Base-by-base conservation (phyloP, 2,797 vertebrate species). In the Mallotus villosus region DNA sequence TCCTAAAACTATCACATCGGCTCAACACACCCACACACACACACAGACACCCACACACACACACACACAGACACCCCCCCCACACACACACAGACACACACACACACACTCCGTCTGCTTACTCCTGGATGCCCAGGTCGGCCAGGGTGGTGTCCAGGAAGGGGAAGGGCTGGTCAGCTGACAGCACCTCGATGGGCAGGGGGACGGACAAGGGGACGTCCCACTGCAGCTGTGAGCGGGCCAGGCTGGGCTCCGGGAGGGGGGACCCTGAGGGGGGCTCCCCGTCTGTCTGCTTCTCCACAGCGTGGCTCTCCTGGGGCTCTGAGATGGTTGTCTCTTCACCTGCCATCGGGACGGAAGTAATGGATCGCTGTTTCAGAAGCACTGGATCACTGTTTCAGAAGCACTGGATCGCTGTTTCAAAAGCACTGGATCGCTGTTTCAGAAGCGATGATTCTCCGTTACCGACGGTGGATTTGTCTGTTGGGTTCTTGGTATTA, bases 121-220 rank as follows among this genome's bases (percentile, higher is more conserved):
- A 94, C 92, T 93, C 90, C 64, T 91, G 73, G 72, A 94, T 94
- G 76, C 93, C 92, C 73, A 93, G 90, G 69, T 93, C 90, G 0
- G 90, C 88, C 24, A 93, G 89, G 0, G 91, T 94, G 0, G 88
- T 91, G 78, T 93, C 91, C 78, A 94, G 78, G 80, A 93, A 93
- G 29, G 93, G 92, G 83, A 94, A 93, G 0, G 82, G 77, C 61
- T 90, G 89, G 29, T 92, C 85, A 83, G 77, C 77, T 65, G 46
- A 78, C 25, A 82, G 73, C 49, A 92, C 73, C 81, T 92, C 85
- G 2, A 94, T 81, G 55, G 93, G 93, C 75, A 94, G 83, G 0
- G 80, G 66, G 61, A 93, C 85, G 0, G 84, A 83, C 89, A 93
- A 87, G 67, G 90, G 92, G 62, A 93, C 72, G 0, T 90, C 84